Evolutionary conservation across 2,888 invertebrate genomes (phyloP), one percentile per base, ranked within the genome.

Genomic region (Caenorhabditis imperialis): DNA sequence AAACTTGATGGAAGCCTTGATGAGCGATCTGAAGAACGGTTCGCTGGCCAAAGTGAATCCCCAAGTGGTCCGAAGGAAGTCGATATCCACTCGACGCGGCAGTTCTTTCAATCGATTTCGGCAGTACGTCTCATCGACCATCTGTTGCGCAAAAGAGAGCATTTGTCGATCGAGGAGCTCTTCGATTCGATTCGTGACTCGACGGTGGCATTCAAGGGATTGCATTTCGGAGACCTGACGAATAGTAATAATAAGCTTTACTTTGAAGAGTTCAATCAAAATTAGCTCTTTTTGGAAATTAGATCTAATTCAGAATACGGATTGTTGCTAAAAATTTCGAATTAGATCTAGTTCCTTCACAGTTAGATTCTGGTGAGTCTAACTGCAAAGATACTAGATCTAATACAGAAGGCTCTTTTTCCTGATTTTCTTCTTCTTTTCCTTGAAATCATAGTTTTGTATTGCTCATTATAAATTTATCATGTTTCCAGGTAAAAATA

Each of bases 201-300:
- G 69, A 4, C 62, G 38, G 55, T 87, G 85, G 48, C 75, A 75
- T 18, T 58, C 62, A 7, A 58, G 38, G 5, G 82, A 79, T 48
- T 86, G 86, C 73, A 83, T 81, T 37, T 81, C 81, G 5, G 84
- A 79, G 0, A 86, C 86, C 72, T 87, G 87, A 71, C 88, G 87
- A 50, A 89, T 73, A 55, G 89, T 84, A 65, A 86, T 86, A 65
- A 89, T 88, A 45, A 88, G 84, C 18, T 88, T 89, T 51, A 86
- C 85, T 75, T 89, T 89, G 45, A 89, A n/a, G n/a, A n/a, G n/a
- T n/a, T n/a, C n/a, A n/a, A n/a, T n/a, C n/a, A n/a, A n/a, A n/a
- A n/a, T n/a, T n/a, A n/a, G n/a, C n/a, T n/a, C n/a, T n/a, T n/a
- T n/a, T n/a, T n/a, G n/a, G n/a, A n/a, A n/a, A n/a, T n/a, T n/a